Evolutionary conservation across 2,113 vertebrate genomes (phyloP).

Genomic region (Ctenodactylus gundi): DNA sequence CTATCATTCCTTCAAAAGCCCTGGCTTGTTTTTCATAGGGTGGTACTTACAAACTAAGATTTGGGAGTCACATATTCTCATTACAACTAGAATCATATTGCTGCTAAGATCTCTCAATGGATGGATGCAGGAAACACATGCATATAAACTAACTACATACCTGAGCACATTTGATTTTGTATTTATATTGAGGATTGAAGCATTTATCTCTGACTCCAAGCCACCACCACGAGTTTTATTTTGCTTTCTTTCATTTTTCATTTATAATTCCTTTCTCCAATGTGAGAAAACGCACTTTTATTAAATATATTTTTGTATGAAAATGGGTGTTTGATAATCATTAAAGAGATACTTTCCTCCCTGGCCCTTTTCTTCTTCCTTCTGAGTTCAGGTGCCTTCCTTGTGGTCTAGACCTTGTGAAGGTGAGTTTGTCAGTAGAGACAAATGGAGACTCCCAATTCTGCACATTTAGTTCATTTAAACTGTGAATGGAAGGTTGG

Average conservation of each 20-base stretch:
- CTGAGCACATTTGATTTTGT: neutral
- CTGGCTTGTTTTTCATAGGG: neutral
- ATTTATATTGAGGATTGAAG: neutral
- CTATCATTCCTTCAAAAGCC: neutral
- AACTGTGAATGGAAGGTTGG: neutral
- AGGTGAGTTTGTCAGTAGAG: constrained; percentile 20
- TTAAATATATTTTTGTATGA: constrained; percentile 6
- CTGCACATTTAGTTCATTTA: neutral
- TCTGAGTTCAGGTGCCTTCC: neutral
- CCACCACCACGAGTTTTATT: neutral
- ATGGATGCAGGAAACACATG: neutral
- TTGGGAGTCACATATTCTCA: neutral
- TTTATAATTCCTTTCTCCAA: neutral
- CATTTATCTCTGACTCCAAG: neutral
- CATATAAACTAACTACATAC: neutral
- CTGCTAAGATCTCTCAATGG: neutral
- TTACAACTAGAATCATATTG: neutral
- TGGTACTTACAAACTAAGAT: neutral
- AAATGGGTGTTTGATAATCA: neutral
- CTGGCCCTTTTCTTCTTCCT: neutral
- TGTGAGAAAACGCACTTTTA: neutral
- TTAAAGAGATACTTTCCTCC: neutral
- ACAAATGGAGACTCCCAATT: constrained; percentile 15
- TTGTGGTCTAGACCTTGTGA: constrained; percentile 6
- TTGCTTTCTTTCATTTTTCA: neutral